These are phyloP conservation scores for Polylopha cassiicola DNA, from an alignment of 2,888 invertebrate genomes.

Conservation along the genomic window DNA sequence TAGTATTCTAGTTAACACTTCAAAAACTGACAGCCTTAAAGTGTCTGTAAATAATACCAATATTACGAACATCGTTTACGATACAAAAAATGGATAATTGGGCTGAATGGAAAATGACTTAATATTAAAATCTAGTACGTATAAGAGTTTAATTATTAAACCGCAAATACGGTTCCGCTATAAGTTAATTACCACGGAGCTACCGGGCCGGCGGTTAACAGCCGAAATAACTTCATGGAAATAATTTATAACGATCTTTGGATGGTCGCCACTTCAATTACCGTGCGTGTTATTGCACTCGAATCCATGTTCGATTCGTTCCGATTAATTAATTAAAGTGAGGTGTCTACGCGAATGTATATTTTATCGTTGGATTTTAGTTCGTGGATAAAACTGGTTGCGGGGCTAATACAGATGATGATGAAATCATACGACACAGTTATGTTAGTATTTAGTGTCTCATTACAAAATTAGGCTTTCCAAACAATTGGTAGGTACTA, in stretches of 20 bases:
- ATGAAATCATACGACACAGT: too few relatives aligned
- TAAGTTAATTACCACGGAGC: constrained; percentile 18
- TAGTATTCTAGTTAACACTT: constrained; percentile 68
- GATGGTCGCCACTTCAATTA: constrained; percentile 33
- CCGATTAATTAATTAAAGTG: constrained; percentile 11
- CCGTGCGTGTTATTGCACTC: constrained; percentile 25
- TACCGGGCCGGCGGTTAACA: constrained; percentile 34
- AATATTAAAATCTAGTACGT: too few relatives aligned
- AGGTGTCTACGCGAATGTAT: not conserved
- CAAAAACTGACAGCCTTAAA: constrained; percentile 51
- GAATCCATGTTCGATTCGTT: constrained; percentile 18
- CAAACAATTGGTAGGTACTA: too few relatives aligned
- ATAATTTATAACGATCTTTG: constrained; percentile 51
- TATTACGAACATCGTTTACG: constrained; percentile 24
- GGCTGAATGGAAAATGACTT: too few relatives aligned
- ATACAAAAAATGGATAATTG: too few relatives aligned
- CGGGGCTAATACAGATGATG: too few relatives aligned
- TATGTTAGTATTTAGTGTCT: too few relatives aligned
- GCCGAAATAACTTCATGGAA: constrained; percentile 47
- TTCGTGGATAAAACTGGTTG: too few relatives aligned
- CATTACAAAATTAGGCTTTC: too few relatives aligned
- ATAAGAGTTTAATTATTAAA: too few relatives aligned
- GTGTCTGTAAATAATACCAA: constrained; percentile 44
- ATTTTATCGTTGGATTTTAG: not conserved
- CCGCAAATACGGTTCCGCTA: constrained; percentile 2